These are phyloP conservation scores for Ctenosaura bakeri DNA, from an alignment of 2,797 vertebrate species.

Conservation along the genomic window DNA sequence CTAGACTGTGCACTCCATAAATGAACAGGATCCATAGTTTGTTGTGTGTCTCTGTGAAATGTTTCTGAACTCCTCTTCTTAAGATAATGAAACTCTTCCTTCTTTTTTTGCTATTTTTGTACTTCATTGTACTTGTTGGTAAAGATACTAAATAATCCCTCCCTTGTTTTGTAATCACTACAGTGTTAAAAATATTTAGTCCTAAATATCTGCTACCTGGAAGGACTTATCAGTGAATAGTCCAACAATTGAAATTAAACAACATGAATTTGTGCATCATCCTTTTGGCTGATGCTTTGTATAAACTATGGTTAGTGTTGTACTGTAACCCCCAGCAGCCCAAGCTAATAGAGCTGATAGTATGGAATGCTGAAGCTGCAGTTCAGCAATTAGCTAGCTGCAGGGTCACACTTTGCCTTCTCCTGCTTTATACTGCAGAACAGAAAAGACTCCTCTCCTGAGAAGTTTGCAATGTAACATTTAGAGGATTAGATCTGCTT, in stretches of 20 bases:
- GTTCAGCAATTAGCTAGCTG: too few relatives aligned
- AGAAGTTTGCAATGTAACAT: neutral
- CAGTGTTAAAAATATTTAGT: neutral
- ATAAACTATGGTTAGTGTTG: too few relatives aligned
- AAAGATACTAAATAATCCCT: neutral
- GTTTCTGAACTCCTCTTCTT: conserved; percentile 47
- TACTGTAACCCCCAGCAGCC: too few relatives aligned
- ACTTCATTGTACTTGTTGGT: neutral
- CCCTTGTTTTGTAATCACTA: conserved; percentile 22
- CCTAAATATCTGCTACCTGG: neutral
- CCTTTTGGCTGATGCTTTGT: too few relatives aligned
- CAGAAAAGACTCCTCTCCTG: neutral
- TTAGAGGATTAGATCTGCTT: neutral
- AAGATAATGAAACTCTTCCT: neutral
- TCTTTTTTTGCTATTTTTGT: neutral
- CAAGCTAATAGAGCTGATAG: too few relatives aligned
- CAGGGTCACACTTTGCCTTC: too few relatives aligned
- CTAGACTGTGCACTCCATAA: neutral
- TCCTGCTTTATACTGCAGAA: too few relatives aligned
- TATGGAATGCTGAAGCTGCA: too few relatives aligned
- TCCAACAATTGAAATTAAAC: too few relatives aligned
- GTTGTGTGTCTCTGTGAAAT: neutral
- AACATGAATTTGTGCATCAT: too few relatives aligned
- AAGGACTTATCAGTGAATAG: too few relatives aligned
- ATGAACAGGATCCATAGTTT: neutral